Conservation (phyloP, 2,888 invertebrate genomes). For the Sycophila texana region DNA sequence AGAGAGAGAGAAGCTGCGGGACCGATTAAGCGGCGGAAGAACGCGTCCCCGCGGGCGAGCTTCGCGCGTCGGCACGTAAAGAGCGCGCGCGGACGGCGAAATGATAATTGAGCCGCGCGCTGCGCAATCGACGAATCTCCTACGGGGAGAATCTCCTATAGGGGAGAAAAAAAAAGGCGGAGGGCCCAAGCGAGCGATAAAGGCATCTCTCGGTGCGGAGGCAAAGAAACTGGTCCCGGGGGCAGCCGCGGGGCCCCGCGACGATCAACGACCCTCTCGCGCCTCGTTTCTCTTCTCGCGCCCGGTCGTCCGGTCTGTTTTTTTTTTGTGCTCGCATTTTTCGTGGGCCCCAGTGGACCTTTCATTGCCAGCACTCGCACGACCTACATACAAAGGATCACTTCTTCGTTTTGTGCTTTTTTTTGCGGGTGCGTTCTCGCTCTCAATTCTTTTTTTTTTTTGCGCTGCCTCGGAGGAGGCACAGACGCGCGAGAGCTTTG, state of each 20-base stretch:
- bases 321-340: slow-evolving; percentile 31
- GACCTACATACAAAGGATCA: not conserved
- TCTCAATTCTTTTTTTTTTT: not conserved
- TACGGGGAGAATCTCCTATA: not conserved
- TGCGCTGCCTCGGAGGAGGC: not conserved
- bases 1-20: not conserved
- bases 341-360: slow-evolving; percentile 15
- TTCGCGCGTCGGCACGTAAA: slow-evolving; percentile 39
- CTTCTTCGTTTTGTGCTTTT: too few relatives aligned
- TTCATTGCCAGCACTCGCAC: slow-evolving; percentile 8
- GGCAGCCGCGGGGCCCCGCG: not conserved
- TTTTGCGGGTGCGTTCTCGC: too few relatives aligned
- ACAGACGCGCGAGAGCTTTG: too few relatives aligned
- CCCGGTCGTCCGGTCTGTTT: slow-evolving; percentile 5
- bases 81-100: slow-evolving; percentile 26
- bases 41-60: slow-evolving; percentile 3
- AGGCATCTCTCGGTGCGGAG: slow-evolving; percentile 29
- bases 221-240: slow-evolving; percentile 43
- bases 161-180: not conserved
- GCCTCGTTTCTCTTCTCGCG: slow-evolving; percentile 37
- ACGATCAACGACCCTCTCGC: slow-evolving; percentile 46
- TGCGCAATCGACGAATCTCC: slow-evolving; percentile 43
- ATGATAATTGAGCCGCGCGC: slow-evolving; percentile 50
- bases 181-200: slow-evolving; percentile 19
- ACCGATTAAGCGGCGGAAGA: not conserved